Evolutionary conservation across 2,797 vertebrate species (phyloP).

Genomic region (Malacoraja senta): DNA sequence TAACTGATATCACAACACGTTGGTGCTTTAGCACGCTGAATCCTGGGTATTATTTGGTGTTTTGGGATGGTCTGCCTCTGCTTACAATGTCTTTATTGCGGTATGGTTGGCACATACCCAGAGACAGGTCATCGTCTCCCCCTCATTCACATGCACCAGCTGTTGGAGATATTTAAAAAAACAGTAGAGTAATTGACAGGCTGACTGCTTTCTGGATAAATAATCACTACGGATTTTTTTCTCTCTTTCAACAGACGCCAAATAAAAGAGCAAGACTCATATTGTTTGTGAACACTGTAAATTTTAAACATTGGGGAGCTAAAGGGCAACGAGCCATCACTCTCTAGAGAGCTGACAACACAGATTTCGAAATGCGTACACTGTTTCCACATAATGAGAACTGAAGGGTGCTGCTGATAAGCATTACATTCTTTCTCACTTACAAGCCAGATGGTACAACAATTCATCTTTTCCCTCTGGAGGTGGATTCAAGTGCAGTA

Average conservation of each 20-base stretch:
- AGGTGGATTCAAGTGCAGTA: neutral
- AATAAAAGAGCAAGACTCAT: neutral
- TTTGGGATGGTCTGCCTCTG: neutral
- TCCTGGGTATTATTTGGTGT: neutral
- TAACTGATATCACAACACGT: neutral
- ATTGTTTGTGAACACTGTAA: neutral
- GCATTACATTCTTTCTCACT: neutral
- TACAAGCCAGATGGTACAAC: neutral
- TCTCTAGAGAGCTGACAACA: neutral
- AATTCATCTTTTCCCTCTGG: neutral
- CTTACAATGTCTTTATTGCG: neutral
- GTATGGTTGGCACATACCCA: neutral
- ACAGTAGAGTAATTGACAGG: neutral
- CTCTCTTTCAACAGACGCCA: neutral
- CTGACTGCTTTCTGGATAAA: neutral
- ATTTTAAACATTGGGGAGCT: neutral
- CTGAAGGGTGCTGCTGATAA: neutral
- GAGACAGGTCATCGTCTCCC: neutral
- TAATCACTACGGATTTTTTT: neutral
- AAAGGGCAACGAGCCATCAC: neutral
- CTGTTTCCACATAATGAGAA: neutral
- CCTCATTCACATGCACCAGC: neutral
- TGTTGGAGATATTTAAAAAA: neutral
- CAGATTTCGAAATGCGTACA: neutral
- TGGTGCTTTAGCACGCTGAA: neutral